Conservation (phyloP, 64 coral and sea anemone genomes). For the Montipora efflorescens region DNA sequence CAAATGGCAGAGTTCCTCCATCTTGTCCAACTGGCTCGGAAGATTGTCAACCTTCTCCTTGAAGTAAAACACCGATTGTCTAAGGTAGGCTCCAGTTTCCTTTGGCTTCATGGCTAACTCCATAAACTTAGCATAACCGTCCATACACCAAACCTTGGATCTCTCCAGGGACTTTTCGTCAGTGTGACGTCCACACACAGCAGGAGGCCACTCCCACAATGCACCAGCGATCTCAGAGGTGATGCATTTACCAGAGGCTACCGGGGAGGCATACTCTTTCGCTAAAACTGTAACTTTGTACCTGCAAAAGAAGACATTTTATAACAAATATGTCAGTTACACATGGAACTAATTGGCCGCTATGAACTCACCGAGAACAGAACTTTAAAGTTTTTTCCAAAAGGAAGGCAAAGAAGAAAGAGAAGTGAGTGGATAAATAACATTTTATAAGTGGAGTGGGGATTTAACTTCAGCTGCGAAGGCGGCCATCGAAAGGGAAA, state of each 20-base stretch:
- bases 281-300: constrained; percentile 12
- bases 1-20: constrained; percentile 22
- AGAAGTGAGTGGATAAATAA: too few species aligned
- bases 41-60: constrained; percentile 34
- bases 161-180: constrained; percentile 38
- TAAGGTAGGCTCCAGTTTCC: constrained; percentile 51
- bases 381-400: too few species aligned
- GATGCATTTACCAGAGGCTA: constrained; percentile 32
- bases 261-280: constrained; percentile 1
- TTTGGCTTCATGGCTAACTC: constrained; percentile 45
- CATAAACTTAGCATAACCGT: constrained; percentile 45
- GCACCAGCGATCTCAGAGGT: constrained; percentile 45
- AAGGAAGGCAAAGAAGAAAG: too few species aligned
- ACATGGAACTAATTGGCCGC: too few species aligned
- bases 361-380: too few species aligned
- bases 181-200: constrained; percentile 42
- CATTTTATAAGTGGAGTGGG: too few species aligned
- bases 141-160: constrained; percentile 51
- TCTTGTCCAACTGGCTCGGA: constrained; percentile 20
- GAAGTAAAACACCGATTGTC: constrained; percentile 48
- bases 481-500: too few species aligned
- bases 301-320: not conserved
- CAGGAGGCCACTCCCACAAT: constrained; percentile 45
- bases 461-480: too few species aligned
- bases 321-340: too few species aligned